Conservation (phyloP, 1,140 invertebrate species). For the Drosophila erecta region DNA sequence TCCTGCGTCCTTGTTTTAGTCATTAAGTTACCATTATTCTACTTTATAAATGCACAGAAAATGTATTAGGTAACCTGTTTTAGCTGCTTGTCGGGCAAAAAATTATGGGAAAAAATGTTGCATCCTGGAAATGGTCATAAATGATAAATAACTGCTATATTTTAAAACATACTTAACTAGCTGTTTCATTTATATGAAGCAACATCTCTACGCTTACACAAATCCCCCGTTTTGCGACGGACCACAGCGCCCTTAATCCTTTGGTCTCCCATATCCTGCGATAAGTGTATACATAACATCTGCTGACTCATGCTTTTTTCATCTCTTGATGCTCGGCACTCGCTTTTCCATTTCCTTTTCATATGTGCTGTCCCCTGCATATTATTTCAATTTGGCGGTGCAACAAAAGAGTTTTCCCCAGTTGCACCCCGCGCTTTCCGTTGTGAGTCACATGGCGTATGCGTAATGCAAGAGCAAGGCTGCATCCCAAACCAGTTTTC, state of each 20-base stretch:
- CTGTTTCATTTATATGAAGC: neutral
- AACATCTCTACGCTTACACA: neutral
- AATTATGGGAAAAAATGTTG: no score
- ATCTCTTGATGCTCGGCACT: slow-evolving; percentile 9
- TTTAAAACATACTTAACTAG: neutral
- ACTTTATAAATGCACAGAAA: slow-evolving; percentile 2
- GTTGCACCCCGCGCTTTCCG: slow-evolving; percentile 36
- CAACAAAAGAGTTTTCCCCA: slow-evolving; percentile 71
- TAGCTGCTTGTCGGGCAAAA: no score
- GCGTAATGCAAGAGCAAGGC: slow-evolving; percentile 43
- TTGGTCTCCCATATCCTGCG: slow-evolving; percentile 14
- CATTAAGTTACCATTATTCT: slow-evolving; percentile 3
- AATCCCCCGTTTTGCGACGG: neutral
- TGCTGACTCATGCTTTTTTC: slow-evolving; percentile 49
- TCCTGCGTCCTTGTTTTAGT: slow-evolving; percentile 16
- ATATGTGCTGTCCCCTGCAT: slow-evolving; percentile 72
- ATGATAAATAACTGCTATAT: neutral
- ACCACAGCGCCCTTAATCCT: slow-evolving; percentile 17
- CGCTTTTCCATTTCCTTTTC: slow-evolving; percentile 36
- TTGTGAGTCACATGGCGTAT: slow-evolving; percentile 59
- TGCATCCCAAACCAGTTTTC: slow-evolving; percentile 52
- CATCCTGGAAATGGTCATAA: no score
- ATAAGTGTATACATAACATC: slow-evolving; percentile 25
- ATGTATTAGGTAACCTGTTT: neutral
- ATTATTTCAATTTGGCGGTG: slow-evolving; percentile 82